Evolutionary conservation across 2,113 vertebrate species (phyloP).

Genomic region (Aspiorhynchus laticeps): DNA sequence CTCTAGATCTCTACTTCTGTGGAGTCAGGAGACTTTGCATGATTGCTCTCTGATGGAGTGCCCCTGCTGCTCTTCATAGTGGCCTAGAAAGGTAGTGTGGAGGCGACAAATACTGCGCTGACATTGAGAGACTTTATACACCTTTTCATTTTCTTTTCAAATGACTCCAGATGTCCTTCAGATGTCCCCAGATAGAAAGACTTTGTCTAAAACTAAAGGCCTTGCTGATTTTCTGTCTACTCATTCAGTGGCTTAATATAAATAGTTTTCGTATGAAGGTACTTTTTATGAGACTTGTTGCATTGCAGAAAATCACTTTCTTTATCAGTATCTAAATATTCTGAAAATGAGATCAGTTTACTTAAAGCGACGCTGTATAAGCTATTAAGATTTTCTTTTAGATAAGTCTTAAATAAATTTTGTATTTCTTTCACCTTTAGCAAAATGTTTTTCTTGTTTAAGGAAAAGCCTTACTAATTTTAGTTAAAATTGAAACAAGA

Average conservation of each 20-base stretch:
- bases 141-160: background rate
- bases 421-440: background rate
- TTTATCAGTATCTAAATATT: background rate
- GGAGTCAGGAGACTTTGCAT: conserved; percentile 21
- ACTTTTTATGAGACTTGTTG: background rate
- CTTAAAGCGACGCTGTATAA: background rate
- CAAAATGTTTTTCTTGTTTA: background rate
- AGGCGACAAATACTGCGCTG: background rate
- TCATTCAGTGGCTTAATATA: background rate
- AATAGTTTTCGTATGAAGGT: background rate
- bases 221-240: background rate
- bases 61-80: conserved; percentile 27
- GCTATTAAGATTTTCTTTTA: background rate
- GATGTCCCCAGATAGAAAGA: background rate
- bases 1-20: conserved; percentile 19
- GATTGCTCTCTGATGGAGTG: conserved; percentile 21
- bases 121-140: conserved; percentile 7
- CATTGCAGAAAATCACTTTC: background rate
- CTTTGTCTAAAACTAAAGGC: background rate
- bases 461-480: background rate
- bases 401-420: background rate
- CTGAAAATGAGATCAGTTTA: background rate
- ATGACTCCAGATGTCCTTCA: background rate
- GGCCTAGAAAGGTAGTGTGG: background rate
- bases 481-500: background rate